Conservation (phyloP, 2,888 invertebrate genomes). For the Empis stercorea region DNA sequence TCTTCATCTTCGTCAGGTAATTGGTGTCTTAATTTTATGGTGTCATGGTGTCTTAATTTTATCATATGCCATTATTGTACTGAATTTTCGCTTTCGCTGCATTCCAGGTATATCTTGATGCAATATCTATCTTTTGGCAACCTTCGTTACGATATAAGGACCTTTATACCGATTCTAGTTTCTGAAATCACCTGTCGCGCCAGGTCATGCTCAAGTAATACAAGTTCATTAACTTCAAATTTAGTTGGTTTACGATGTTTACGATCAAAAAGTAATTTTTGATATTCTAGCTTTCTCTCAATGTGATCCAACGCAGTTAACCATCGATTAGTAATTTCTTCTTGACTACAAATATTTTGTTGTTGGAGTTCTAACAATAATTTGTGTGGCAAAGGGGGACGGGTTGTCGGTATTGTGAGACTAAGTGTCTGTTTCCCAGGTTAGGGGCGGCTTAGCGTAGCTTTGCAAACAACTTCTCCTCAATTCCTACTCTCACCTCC, state of each 20-base stretch:
- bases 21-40: no score
- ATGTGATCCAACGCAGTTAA: conserved; percentile 2
- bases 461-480: no score
- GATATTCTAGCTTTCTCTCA: not conserved
- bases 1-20: not conserved
- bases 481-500: no score
- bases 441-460: no score
- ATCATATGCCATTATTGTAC: conserved; percentile 3
- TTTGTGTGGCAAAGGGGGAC: no score
- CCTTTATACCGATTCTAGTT: conserved; percentile 19
- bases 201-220: conserved; percentile 4
- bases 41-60: conserved; percentile 7
- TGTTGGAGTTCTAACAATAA: no score
- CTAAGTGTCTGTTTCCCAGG: no score
- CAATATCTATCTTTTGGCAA: conserved; percentile 17
- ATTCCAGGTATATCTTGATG: conserved; percentile 11
- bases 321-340: not conserved
- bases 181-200: conserved; percentile 13
- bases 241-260: conserved; percentile 1
- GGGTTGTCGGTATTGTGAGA: no score
- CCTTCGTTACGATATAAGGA: no score
- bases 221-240: not conserved
- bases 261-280: conserved; percentile 1
- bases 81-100: conserved; percentile 2
- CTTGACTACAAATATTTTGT: not conserved